These are phyloP conservation scores for Pediacus dermestoides DNA, from an alignment of 2,888 invertebrate genomes.

Conservation along the genomic window DNA sequence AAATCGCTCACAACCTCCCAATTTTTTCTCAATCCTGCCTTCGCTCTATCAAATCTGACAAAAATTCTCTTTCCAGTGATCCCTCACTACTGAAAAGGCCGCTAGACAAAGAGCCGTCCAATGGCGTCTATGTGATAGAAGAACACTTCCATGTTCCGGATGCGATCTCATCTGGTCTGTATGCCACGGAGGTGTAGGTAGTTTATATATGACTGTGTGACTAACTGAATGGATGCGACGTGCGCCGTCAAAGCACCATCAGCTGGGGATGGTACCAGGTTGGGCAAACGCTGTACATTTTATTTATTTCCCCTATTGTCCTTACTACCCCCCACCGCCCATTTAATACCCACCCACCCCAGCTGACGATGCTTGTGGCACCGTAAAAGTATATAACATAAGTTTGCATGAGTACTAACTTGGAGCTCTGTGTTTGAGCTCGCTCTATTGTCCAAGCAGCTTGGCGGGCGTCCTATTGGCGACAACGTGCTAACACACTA, in stretches of 20 bases:
- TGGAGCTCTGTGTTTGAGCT: too few relatives aligned
- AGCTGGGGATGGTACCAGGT: constrained; percentile 31
- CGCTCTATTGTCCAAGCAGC: too few relatives aligned
- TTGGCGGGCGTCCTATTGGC: too few relatives aligned
- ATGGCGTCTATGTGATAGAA: constrained; percentile 69
- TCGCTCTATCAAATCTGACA: too few relatives aligned
- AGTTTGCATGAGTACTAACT: constrained; percentile 36
- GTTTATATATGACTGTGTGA: constrained; percentile 26
- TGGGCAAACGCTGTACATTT: constrained; percentile 42
- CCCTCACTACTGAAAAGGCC: constrained; percentile 69
- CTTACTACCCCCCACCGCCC: too few relatives aligned
- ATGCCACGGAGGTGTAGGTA: constrained; percentile 71
- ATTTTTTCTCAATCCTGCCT: too few relatives aligned
- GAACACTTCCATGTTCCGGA: constrained; percentile 70
- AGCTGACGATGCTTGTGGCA: constrained; percentile 32
- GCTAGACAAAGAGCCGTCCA: constrained; percentile 56
- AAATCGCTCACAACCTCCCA: too few relatives aligned
- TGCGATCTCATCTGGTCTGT: constrained; percentile 53
- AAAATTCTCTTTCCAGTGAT: constrained; percentile 57
- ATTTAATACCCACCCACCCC: too few relatives aligned
- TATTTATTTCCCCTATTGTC: constrained; percentile 43
- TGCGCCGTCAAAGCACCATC: constrained; percentile 20
- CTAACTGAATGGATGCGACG: constrained; percentile 23
- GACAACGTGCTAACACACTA: too few relatives aligned
- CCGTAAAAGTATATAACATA: constrained; percentile 37